Conservation (phyloP, 2,113 vertebrate genomes). For the Ariopsis seemanni region DNA sequence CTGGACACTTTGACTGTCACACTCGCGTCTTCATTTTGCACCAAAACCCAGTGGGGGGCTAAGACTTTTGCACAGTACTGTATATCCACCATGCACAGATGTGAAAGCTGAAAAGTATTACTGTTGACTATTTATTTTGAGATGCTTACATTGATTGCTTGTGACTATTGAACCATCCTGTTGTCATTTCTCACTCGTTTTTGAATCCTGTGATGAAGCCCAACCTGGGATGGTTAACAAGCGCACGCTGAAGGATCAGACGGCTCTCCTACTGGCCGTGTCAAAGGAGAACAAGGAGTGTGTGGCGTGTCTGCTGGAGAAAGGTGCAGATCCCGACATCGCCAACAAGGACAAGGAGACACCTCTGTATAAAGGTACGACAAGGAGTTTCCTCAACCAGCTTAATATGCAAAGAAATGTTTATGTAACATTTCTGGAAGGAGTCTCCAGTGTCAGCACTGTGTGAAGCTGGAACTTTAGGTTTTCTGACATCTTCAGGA, state of each 20-base stretch:
- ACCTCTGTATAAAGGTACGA: conserved; percentile 81
- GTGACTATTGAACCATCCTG: neutral
- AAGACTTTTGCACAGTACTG: too few relatives aligned
- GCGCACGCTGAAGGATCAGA: conserved; percentile 80
- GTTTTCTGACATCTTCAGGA: neutral
- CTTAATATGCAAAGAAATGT: neutral
- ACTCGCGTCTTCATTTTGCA: too few relatives aligned
- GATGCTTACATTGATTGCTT: neutral
- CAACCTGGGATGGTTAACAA: conserved; percentile 77
- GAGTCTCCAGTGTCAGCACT: neutral
- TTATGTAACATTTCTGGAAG: neutral
- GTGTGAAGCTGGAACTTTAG: neutral
- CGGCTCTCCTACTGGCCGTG: conserved; percentile 78
- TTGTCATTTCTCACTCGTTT: neutral
- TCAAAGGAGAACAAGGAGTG: conserved; percentile 74
- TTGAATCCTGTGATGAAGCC: conserved; percentile 54
- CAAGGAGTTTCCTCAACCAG: neutral
- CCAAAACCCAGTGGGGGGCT: too few relatives aligned
- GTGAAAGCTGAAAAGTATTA: neutral
- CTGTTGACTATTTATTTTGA: neutral
- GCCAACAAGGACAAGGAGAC: conserved; percentile 81
- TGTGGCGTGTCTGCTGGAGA: conserved; percentile 73
- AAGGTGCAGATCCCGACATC: conserved; percentile 81
- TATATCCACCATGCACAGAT: neutral
- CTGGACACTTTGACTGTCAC: too few relatives aligned